These are phyloP conservation scores for Sylvicola cinctus DNA, from an alignment of 2,888 invertebrate genomes.

Conservation along the genomic window DNA sequence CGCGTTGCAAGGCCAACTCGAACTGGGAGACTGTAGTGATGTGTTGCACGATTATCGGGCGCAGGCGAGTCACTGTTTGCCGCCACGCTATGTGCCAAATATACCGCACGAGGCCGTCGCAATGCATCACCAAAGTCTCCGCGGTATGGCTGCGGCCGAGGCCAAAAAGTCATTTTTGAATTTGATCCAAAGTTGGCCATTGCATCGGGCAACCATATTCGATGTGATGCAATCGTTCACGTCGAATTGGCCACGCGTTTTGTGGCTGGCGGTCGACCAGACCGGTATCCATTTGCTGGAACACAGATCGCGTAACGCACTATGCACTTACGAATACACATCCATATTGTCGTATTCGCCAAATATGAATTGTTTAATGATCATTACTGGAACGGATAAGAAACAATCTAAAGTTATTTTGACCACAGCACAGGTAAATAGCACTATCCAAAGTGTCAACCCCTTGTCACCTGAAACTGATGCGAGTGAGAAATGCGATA, in stretches of 20 bases:
- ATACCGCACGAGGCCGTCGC: slow-evolving; percentile 68
- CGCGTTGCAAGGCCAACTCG: slow-evolving; percentile 82
- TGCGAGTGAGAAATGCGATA: too few relatives aligned
- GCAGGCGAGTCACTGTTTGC: slow-evolving; percentile 62
- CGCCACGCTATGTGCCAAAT: slow-evolving; percentile 57
- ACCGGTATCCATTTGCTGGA: slow-evolving; percentile 77
- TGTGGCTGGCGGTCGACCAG: slow-evolving; percentile 88
- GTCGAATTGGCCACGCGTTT: slow-evolving; percentile 80
- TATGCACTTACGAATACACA: slow-evolving; percentile 80
- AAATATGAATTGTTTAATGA: slow-evolving; percentile 78
- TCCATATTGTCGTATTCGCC: slow-evolving; percentile 82
- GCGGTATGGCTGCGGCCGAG: slow-evolving; percentile 67
- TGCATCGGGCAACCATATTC: slow-evolving; percentile 82
- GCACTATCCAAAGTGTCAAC: neutral
- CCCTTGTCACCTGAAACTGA: neutral
- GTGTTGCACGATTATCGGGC: slow-evolving; percentile 40
- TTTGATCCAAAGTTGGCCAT: slow-evolving; percentile 81
- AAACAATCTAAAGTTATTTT: slow-evolving; percentile 89
- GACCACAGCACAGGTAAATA: slow-evolving; percentile 71
- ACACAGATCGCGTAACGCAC: slow-evolving; percentile 66
- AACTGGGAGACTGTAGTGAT: slow-evolving; percentile 64
- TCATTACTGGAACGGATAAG: slow-evolving; percentile 73
- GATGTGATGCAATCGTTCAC: slow-evolving; percentile 95
- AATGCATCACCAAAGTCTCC: slow-evolving; percentile 75
- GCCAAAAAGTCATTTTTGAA: slow-evolving; percentile 86